These are phyloP conservation scores for Marmota flaviventris DNA, from an alignment of 2,113 vertebrate species.

Conservation along the genomic window DNA sequence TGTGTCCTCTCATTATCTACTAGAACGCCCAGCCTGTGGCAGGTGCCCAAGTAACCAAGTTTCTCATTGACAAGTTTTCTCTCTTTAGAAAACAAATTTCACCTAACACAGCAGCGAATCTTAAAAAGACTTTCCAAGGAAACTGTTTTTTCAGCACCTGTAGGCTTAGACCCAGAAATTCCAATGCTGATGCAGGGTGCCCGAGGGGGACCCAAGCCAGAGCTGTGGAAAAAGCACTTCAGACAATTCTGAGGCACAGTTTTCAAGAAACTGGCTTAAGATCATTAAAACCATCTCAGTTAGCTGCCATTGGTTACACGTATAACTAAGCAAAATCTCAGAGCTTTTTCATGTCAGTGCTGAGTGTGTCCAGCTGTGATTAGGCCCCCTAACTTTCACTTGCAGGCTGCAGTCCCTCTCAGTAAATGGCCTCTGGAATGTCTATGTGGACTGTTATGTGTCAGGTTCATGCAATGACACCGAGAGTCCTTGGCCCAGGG, in stretches of 20 bases:
- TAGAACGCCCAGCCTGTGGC: neutral
- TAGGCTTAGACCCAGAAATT: neutral
- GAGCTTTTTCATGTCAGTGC: neutral
- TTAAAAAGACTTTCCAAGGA: neutral
- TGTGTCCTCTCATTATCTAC: neutral
- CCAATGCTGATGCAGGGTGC: neutral
- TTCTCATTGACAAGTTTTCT: neutral
- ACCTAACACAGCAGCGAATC: neutral
- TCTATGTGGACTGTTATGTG: rapidly evolving
- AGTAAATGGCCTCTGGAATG: no score
- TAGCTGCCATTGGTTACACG: neutral
- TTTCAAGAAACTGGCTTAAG: neutral
- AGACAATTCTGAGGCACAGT: neutral
- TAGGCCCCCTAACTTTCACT: neutral
- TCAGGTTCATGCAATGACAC: no score
- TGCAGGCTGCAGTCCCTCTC: neutral
- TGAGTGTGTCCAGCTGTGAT: neutral
- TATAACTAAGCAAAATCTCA: neutral
- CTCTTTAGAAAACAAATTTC: neutral
- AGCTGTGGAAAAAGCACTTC: neutral
- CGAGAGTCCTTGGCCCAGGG: neutral
- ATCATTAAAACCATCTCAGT: neutral
- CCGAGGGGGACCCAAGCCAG: neutral
- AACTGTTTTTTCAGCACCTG: neutral
- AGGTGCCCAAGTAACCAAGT: neutral